These are phyloP conservation scores for Euglossa dilemma DNA, from an alignment of 1,140 invertebrate species.

Conservation along the genomic window DNA sequence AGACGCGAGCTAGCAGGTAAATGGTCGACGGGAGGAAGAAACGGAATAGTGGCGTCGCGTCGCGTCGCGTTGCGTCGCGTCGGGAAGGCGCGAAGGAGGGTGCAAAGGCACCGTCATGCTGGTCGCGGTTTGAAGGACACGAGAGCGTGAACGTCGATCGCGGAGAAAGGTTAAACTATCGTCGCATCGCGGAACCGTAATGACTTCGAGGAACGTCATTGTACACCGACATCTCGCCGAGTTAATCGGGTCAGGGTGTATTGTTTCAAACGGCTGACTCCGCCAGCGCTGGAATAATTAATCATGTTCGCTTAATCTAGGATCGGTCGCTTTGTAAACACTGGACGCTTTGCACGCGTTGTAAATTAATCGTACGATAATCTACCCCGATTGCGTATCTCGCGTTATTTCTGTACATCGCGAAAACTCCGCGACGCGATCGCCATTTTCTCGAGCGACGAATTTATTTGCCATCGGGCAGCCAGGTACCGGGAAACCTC, in stretches of 20 bases:
- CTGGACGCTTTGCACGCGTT: constrained; percentile 34
- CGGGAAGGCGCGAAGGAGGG: neutral
- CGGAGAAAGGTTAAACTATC: neutral
- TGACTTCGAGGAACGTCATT: neutral
- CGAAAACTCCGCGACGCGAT: constrained; percentile 8
- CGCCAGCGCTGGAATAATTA: constrained; percentile 59
- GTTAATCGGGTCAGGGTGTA: constrained; percentile 48
- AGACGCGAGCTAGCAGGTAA: neutral
- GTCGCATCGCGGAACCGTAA: neutral
- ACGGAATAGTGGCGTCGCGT: no score
- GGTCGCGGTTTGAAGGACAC: neutral
- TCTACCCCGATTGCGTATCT: constrained; percentile 44
- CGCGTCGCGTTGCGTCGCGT: no score
- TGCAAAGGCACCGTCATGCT: neutral
- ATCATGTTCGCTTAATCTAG: constrained; percentile 61
- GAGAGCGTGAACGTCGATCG: neutral
- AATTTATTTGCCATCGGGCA: neutral
- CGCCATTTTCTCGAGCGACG: constrained; percentile 11
- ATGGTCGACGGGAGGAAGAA: neutral
- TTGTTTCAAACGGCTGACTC: constrained; percentile 49
- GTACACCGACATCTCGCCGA: neutral
- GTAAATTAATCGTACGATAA: constrained; percentile 50
- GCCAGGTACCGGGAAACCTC: neutral
- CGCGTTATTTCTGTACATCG: constrained; percentile 16
- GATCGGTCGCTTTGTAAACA: constrained; percentile 64